A percentile compares a stretch with the other conserved stretches of the same genome.
phyloP scores from a whole-genome alignment of 2,113 vertebrate genomes.

The Myotis davidii region DNA sequence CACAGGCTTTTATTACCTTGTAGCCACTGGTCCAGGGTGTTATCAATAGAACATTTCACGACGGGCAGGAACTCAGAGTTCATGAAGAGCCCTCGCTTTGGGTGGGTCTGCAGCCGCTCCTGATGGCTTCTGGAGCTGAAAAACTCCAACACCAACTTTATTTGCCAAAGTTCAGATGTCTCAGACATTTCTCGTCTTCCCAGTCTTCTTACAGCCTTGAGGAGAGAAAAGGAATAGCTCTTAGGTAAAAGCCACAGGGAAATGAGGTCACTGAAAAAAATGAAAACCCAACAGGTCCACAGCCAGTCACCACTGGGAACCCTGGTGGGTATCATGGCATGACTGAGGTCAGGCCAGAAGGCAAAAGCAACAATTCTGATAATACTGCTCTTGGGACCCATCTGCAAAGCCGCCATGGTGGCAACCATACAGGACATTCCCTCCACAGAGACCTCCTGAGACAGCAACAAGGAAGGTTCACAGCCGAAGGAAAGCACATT shows the following conservation, averaged over 20 bases:
- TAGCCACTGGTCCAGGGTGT: conserved; percentile 93
- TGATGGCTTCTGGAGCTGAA: conserved; percentile 92
- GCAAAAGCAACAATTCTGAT: not conserved
- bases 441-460: not conserved
- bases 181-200: conserved; percentile 88
- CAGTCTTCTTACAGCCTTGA: conserved; percentile 88
- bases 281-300: not conserved
- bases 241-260: not conserved
- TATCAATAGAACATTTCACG: conserved; percentile 95
- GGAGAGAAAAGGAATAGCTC: not conserved
- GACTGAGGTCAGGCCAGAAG: not conserved
- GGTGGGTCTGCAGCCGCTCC: conserved; percentile 83
- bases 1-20: conserved; percentile 83
- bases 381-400: not conserved
- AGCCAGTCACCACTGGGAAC: not conserved
- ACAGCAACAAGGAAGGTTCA: not conserved
- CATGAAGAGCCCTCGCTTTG: conserved; percentile 89
- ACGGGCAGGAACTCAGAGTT: conserved; percentile 95
- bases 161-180: conserved; percentile 95
- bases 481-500: not conserved
- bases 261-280: not conserved
- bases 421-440: not conserved
- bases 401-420: not conserved
- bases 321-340: not conserved
- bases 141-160: conserved; percentile 94